Conservation (phyloP, 1,140 invertebrate species). For the Aphis craccivora region DNA sequence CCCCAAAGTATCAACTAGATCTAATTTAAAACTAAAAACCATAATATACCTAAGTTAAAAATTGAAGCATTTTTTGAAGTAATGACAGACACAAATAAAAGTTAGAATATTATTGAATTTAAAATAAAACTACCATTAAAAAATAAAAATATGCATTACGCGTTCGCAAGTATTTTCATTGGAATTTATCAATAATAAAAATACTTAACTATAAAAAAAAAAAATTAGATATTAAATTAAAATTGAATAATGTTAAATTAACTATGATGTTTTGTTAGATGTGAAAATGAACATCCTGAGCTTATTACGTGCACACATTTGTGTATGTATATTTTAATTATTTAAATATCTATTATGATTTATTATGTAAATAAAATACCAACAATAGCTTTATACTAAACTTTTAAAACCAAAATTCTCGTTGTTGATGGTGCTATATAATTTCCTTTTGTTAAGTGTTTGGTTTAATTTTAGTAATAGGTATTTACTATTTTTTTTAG, state of each 20-base stretch:
- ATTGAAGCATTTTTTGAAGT: no score
- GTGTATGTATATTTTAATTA: not conserved
- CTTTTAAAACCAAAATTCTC: not conserved
- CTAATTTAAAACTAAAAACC: no score
- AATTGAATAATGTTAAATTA: not conserved
- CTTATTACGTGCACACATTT: not conserved
- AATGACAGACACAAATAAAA: no score
- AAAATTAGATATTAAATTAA: not conserved
- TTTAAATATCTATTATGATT: not conserved
- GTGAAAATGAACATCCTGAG: not conserved
- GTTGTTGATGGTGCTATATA: not conserved
- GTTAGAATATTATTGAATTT: no score
- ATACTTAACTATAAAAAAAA: not conserved
- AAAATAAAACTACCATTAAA: no score
- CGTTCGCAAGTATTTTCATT: not conserved
- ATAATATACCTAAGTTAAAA: no score
- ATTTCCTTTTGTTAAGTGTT: not conserved
- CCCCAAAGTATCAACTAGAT: no score
- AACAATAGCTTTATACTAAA: not conserved
- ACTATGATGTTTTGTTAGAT: not conserved
- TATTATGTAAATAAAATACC: not conserved
- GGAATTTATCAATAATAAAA: not conserved
- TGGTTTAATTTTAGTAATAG: no score
- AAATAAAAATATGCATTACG: no score
- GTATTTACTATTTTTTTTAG: no score